Base-by-base conservation (phyloP, 2,113 vertebrate genomes). In the Rana temporaria region DNA sequence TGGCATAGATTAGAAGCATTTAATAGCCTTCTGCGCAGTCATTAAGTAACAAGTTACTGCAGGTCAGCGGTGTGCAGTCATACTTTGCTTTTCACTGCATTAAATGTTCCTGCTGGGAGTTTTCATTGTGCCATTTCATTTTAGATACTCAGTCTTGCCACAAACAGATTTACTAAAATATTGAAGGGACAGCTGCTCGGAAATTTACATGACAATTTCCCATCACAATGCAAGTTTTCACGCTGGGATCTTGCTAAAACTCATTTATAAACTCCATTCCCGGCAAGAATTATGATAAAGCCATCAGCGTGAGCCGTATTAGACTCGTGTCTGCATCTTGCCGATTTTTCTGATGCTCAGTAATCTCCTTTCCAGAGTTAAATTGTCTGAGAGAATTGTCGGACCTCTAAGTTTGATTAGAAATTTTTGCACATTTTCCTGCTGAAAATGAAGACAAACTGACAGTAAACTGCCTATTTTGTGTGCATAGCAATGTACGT, bases 141-240 rank as follows among this genome's bases (percentile, higher is more conserved):
- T 57, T 22, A 15, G 14, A 26, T 20, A 17, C 66, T 71, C 22
- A 71, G 53, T 55, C 57, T 22, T 64, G 22, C 68, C 63, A 55
- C 38, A 81, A 73, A 71, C 59, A 71, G 38, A 70, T 68, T 81
- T 72, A 71, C 56, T 42, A 60, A 72, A 64, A 81, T 72, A 64
- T 22, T 32, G 32, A 63, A 60, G 60, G 59, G 60, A 72, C 79
- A 72, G 9, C 79, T 72, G 57, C 59, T 64, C 70, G 5, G 26
- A 71, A 63, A 81, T 81, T 72, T 81, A 72, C 79, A 80, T 81
- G 30, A 81, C 79, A 81, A 81, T 81, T 81, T 63, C 19, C 56
- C 24, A 72, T 81, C 79, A 72, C 38, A 81, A 81, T 81, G 4
- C 32, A 81, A 60, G 77, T 81, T 64, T 56, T 72, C 79, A 70